Evolutionary conservation across 35 echinoderm and acorn worm species (phyloP).

Genomic region (Amphiura filiformis): DNA sequence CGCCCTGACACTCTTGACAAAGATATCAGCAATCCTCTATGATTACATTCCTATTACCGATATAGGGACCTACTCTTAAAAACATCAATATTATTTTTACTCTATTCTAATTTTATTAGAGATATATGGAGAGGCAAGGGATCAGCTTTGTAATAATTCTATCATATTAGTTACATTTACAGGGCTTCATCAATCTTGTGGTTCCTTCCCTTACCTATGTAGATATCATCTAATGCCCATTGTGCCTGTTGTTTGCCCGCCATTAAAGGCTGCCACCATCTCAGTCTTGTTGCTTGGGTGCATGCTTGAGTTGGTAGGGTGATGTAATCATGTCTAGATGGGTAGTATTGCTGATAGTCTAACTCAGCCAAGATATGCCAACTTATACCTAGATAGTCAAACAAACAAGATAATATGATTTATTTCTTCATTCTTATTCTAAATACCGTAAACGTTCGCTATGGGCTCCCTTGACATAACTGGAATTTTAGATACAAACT

Average conservation of each 20-base stretch:
- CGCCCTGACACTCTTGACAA: too few relatives aligned
- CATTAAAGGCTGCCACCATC: conserved; percentile 84
- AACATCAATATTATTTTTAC: too few relatives aligned
- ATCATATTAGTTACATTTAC: too few relatives aligned
- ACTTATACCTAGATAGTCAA: conserved; percentile 46
- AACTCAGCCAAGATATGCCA: conserved; percentile 79
- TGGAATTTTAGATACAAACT: too few relatives aligned
- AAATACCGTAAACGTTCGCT: too few relatives aligned
- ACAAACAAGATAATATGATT: too few relatives aligned
- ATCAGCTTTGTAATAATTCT: not conserved
- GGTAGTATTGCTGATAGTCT: conserved; percentile 66
- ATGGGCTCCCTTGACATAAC: too few relatives aligned
- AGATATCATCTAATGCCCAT: conserved; percentile 88
- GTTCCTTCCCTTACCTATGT: conserved; percentile 62
- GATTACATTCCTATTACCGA: too few relatives aligned
- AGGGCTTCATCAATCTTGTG: not conserved
- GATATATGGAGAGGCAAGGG: not conserved
- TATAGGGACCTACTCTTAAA: too few relatives aligned
- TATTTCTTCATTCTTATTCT: too few relatives aligned
- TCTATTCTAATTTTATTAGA: not conserved
- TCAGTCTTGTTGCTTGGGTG: conserved; percentile 52
- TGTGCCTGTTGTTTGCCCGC: conserved; percentile 43
- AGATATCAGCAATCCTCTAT: too few relatives aligned
- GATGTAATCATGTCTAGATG: conserved; percentile 70
- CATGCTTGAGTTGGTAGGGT: conserved; percentile 50